Base-by-base conservation (phyloP, 2,797 vertebrate species). In the Sebastes cheni region DNA sequence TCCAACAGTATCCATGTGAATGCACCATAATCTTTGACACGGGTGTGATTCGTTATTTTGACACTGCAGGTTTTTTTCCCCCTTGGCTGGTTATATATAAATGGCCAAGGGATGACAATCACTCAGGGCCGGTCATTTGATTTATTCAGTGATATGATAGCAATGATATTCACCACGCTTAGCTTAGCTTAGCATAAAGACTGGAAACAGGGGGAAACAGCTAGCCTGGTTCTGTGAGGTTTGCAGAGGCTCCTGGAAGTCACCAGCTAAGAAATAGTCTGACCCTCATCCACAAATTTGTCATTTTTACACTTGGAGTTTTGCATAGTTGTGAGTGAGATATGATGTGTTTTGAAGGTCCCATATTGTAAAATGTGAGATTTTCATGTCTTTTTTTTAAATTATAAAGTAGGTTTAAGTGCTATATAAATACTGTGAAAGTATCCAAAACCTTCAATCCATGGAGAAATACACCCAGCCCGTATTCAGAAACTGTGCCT, bases 31-130 rank as follows among this genome's bases (percentile, higher is more conserved):
- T 77, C n/a, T 54, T 39, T 66, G 12, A 58, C 59, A 46, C 9
- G 73, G 62, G 6, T 46, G 4, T 34, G 22, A 46, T 29, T 75
- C 23, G 23, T 84, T 80, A 30, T 77, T 84, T 29, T 81, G 86
- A 84, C 78, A 71, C 11, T 77, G 86, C 82, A 68, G 3, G 0
- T 4, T 1, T 14, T 72, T 58, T 81, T 30, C 36, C 11, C 11
- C 46, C 11, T 5, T 18, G n/a, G 76, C 59, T 29, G 25, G 27
- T 59, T 46, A 8, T 65, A 25, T 0, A 8, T 64, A 25, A 52
- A 72, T 32, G 30, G 30, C 29, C 23, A n/a, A 4, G 27, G 67
- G 52, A 73, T 66, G 60, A 23, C 42, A 56, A 3, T 55, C 34
- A 72, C 27, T 67, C 65, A 50, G 39, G 27, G 69, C 25, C 54